These are phyloP conservation scores for Tenthredo distinguenda DNA, from an alignment of 2,888 invertebrate genomes.

Conservation along the genomic window DNA sequence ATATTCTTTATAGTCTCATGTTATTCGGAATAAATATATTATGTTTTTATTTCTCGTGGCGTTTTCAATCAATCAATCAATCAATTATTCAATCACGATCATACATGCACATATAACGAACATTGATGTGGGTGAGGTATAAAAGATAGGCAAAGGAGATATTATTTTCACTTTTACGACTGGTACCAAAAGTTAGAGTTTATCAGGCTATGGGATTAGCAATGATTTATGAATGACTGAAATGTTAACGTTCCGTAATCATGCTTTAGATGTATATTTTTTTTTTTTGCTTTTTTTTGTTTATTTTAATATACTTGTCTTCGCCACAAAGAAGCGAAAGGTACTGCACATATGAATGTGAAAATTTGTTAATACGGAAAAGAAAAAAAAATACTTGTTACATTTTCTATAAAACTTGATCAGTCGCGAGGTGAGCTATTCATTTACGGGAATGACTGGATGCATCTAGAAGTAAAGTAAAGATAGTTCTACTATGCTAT, in stretches of 20 bases:
- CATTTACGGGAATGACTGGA: conserved; percentile 62
- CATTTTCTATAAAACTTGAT: conserved; percentile 67
- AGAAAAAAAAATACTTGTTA: conserved; percentile 61
- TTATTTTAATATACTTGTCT: conserved; percentile 52
- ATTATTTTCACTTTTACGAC: conserved; percentile 34
- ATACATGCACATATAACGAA: conserved; percentile 66
- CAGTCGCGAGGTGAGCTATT: conserved; percentile 61
- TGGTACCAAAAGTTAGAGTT: conserved; percentile 39
- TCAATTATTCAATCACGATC: conserved; percentile 55
- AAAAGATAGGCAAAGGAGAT: neutral
- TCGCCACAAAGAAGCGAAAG: conserved; percentile 50
- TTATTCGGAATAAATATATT: conserved; percentile 72
- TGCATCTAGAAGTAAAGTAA: conserved; percentile 62
- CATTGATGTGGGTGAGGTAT: conserved; percentile 63
- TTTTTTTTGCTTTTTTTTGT: conserved; percentile 51
- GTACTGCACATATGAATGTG: conserved; percentile 38
- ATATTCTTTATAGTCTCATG: conserved; percentile 75
- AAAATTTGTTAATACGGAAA: conserved; percentile 45
- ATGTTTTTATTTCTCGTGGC: conserved; percentile 73
- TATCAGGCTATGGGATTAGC: conserved; percentile 46
- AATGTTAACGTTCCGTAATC: conserved; percentile 66
- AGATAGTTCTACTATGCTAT: conserved; percentile 50
- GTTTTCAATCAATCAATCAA: conserved; percentile 68
- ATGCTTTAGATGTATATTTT: conserved; percentile 56
- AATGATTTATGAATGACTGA: conserved; percentile 61